phyloP scores from a whole-genome alignment of 2,113 vertebrate genomes.

The Centrocercus urophasianus region DNA sequence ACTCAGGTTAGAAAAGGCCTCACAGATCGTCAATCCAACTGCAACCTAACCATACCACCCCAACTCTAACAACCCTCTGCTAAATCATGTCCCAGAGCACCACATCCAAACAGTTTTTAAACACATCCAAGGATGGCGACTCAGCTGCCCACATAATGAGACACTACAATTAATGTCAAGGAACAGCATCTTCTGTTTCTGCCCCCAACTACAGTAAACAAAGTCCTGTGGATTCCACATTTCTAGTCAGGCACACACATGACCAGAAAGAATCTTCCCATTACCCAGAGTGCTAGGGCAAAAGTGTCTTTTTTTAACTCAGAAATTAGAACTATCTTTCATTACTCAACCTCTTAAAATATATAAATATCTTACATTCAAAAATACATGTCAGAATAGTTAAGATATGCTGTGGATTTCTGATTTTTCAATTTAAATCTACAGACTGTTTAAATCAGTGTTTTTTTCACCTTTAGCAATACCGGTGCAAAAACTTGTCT shows the following conservation, averaged over 20 bases:
- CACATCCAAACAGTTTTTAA: background rate
- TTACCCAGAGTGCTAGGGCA: too few relatives aligned
- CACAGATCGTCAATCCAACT: too few relatives aligned
- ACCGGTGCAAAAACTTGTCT: constrained; percentile 91
- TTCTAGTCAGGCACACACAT: background rate
- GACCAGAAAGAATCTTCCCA: background rate
- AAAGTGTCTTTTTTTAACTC: background rate
- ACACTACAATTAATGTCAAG: background rate
- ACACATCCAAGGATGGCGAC: background rate
- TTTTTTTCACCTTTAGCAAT: constrained; percentile 85
- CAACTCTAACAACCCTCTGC: too few relatives aligned
- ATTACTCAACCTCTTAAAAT: background rate
- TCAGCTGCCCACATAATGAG: background rate
- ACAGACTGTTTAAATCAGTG: background rate
- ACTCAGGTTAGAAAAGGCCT: too few relatives aligned
- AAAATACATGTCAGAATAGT: background rate
- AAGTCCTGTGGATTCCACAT: background rate
- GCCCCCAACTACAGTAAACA: background rate
- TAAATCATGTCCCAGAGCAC: too few relatives aligned
- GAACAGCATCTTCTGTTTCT: background rate
- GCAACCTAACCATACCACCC: too few relatives aligned
- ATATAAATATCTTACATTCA: background rate
- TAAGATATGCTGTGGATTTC: background rate
- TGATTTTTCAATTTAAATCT: background rate
- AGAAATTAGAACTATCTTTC: background rate